Evolutionary conservation across 2,113 vertebrate genomes (phyloP).

Genomic region (Nothocercus julius): DNA sequence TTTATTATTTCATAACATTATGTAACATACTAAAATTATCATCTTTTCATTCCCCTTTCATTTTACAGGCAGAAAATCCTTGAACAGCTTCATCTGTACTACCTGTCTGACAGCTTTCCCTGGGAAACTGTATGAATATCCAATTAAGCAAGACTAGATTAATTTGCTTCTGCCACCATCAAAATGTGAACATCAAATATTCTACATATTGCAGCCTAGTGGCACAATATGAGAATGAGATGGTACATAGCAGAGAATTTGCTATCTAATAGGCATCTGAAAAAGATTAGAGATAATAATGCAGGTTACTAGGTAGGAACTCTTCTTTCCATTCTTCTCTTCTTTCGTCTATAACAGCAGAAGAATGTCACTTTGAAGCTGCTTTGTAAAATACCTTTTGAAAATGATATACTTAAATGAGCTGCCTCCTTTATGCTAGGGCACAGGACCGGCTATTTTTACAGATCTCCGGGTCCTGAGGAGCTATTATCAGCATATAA

Average conservation of each 20-base stretch:
- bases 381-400: neutral
- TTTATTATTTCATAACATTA: slow-evolving; percentile 48
- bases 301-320: neutral
- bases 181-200: slow-evolving; percentile 39
- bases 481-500: slow-evolving; percentile 30
- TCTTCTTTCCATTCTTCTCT: neutral
- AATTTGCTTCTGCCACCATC: slow-evolving; percentile 23
- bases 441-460: slow-evolving; percentile 19
- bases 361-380: neutral
- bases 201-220: neutral
- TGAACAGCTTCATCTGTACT: slow-evolving; percentile 15
- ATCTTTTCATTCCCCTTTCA: neutral
- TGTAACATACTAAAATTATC: slow-evolving; percentile 49
- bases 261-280: neutral
- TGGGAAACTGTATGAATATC: slow-evolving; percentile 29
- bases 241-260: neutral
- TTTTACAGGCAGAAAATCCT: slow-evolving; percentile 50
- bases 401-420: slow-evolving; percentile 28
- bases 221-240: neutral
- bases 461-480: neutral
- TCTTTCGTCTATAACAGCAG: neutral
- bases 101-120: slow-evolving; percentile 27
- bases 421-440: neutral
- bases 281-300: slow-evolving; percentile 23
- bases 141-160: slow-evolving; percentile 37